A percentile compares a stretch with the other conserved stretches of the same genome.
Conservation (phyloP, 37 sponge, comb jelly and placozoan genomes). For the Dysidea cf. avara region DNA sequence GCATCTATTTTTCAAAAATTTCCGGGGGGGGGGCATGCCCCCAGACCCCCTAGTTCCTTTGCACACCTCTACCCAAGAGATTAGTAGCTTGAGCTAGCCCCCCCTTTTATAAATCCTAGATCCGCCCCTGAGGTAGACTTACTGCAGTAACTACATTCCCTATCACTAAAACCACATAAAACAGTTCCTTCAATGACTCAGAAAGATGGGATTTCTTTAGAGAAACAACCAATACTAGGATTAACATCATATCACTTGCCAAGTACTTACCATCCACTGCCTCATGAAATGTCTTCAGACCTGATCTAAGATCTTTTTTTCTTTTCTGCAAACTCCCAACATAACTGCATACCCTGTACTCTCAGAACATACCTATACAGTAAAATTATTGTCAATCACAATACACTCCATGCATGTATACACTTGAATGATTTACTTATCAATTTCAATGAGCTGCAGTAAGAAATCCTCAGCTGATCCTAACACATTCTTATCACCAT, state of each 20-base stretch:
- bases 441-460: constrained; percentile 38
- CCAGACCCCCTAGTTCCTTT: no score
- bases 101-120: no score
- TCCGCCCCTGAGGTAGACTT: constrained; percentile 13
- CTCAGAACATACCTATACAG: constrained; percentile 48
- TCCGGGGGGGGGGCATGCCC: no score
- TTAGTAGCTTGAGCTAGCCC: no score
- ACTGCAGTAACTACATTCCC: constrained; percentile 86
- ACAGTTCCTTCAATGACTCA: constrained; percentile 38
- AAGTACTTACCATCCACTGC: constrained; percentile 44
- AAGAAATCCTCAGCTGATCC: constrained; percentile 83
- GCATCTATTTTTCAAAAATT: no score
- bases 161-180: constrained; percentile 57
- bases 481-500: constrained; percentile 50
- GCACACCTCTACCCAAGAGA: no score
- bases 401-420: no score
- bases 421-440: constrained; percentile 29
- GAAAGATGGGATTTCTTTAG: constrained; percentile 42
- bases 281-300: constrained; percentile 15
- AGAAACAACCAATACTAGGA: no score
- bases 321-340: constrained; percentile 62
- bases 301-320: constrained; percentile 47
- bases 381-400: no score
- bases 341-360: constrained; percentile 55
- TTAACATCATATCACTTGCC: no score